A percentile compares a stretch with the other conserved stretches of the same genome.
Evolutionary conservation across 2,888 invertebrate species (phyloP).

Genomic region (Lymantria monacha): DNA sequence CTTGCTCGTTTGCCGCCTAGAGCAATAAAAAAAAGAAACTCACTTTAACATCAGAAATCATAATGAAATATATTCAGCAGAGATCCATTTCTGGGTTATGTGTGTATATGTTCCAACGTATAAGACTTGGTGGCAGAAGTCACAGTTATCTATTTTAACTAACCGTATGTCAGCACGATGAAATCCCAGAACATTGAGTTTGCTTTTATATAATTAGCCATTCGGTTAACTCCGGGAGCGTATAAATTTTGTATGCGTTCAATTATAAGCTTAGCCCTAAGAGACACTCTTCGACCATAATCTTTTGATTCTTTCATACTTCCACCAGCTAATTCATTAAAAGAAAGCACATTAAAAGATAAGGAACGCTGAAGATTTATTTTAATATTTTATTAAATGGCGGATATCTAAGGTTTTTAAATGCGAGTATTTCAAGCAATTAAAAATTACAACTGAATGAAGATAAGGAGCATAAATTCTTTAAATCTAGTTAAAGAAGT

Average conservation of each 20-base stretch:
- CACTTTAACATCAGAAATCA: too few species aligned
- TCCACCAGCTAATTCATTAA: neutral
- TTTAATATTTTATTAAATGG: too few species aligned
- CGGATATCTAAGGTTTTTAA: neutral
- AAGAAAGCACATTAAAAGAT: neutral
- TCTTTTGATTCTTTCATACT: slow-evolving; percentile 6
- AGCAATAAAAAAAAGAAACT: too few species aligned
- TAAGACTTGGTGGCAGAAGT: too few species aligned
- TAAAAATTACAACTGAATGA: too few species aligned
- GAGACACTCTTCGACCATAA: slow-evolving; percentile 15
- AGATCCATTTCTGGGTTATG: too few species aligned
- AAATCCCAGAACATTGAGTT: slow-evolving; percentile 28
- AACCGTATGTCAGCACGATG: slow-evolving; percentile 5
- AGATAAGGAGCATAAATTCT: too few species aligned
- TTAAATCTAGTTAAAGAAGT: neutral
- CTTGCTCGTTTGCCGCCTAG: too few species aligned
- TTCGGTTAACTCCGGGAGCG: slow-evolving; percentile 25
- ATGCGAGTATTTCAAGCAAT: too few species aligned
- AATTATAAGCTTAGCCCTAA: slow-evolving; percentile 24
- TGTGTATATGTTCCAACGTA: too few species aligned
- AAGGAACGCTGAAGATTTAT: neutral
- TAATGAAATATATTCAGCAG: too few species aligned
- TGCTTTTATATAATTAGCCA: slow-evolving; percentile 42
- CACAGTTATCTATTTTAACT: too few species aligned
- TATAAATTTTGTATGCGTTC: slow-evolving; percentile 36